A percentile compares a stretch with the other conserved stretches of the same genome.
phyloP scores from a whole-genome alignment of 2,113 vertebrate species.

The Setophaga coronata region DNA sequence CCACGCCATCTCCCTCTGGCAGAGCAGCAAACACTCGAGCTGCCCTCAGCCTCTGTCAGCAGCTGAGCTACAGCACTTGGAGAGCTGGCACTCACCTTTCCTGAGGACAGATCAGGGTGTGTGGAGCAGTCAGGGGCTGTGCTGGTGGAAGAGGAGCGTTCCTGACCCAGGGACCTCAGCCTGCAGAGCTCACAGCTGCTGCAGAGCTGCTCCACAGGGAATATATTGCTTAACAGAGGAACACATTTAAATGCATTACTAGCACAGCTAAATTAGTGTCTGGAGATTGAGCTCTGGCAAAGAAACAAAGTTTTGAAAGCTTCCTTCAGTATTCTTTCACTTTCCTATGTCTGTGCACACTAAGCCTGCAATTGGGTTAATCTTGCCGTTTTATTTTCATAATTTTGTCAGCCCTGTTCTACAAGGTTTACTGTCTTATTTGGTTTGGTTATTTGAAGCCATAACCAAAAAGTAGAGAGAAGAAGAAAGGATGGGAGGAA shows the following conservation, averaged over 20 bases:
- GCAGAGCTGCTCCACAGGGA: not conserved
- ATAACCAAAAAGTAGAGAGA: not conserved
- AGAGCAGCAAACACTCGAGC: not conserved
- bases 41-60: not conserved
- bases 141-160: not conserved
- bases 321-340: not conserved
- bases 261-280: not conserved
- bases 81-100: not conserved
- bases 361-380: not conserved
- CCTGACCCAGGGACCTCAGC: not conserved
- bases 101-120: not conserved
- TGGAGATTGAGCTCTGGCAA: conserved; percentile 11
- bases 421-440: not conserved
- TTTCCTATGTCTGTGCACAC: not conserved
- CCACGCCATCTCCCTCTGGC: accelerated
- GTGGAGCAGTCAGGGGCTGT: not conserved
- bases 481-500: not conserved
- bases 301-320: not conserved
- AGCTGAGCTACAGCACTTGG: not conserved
- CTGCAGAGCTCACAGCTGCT: not conserved
- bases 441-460: not conserved
- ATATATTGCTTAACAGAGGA: not conserved
- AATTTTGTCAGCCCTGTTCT: not conserved
- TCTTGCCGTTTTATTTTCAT: not conserved
- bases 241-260: not conserved